Base-by-base conservation (phyloP, 2,888 invertebrate species). In the Cephus spinipes region DNA sequence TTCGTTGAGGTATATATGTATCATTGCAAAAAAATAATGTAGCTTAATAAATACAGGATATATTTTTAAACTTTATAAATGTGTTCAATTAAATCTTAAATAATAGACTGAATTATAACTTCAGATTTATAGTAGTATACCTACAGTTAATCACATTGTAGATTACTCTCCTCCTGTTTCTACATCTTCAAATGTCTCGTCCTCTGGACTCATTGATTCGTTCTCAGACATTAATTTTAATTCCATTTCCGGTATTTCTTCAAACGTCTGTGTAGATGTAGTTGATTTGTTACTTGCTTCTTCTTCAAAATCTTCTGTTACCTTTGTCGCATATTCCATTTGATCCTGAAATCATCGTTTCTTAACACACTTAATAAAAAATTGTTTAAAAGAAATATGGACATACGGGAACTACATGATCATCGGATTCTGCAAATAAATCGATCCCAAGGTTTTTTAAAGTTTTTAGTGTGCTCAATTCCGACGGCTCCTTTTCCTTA, bases 401-500 rank as follows among this genome's bases (percentile, higher is more conserved):
- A 55, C 55, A 55, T 55, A 55, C 55, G 23, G 23, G 9, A 23
- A 23, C 9, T 55, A 23, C 9, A 9, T 55, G 1, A 55, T 55
- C 23, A 55, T 23, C 9, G 2, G 55, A 9, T 23, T 23, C 55
- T 55, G 2, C 55, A 55, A 23, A 23, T 55, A 55, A 23, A 55
- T 55, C 55, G 15, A 75, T 35, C 73, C 77, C 76, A 23, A 79
- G 73, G 69, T 79, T 77, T 12, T 78, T n/a, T 9, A 81, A 40
- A 15, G 77, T 78, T 40, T 73, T 32, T 4, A 79, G 12, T 40
- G 69, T 75, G 76, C 75, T 82, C 23, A 73, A 12, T 55, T 68
- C 15, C 1, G 77, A 77, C 73, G 35, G 30, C 12, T 79, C 55
- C 31, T n/a, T 69, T 40, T 69, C 6, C 9, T 71, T 33, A 33